Evolutionary conservation across 2,888 invertebrate species (phyloP), one percentile per base, ranked within the genome.

Genomic region (Brachyptera risi): DNA sequence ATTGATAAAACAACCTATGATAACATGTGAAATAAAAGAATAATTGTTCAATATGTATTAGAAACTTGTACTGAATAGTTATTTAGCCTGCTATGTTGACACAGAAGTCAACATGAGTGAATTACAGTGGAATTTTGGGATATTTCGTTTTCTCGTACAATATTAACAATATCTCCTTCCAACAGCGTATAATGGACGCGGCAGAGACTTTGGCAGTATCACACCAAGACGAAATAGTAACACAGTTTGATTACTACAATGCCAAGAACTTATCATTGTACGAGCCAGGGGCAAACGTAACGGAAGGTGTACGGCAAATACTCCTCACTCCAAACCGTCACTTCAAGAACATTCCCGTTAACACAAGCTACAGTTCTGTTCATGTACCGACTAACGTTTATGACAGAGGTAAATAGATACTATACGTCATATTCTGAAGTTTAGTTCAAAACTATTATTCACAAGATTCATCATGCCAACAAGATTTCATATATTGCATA

Each of bases 331-430:
- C 81, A 67, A 88, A 88, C 73, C 77, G 82, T 35, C 89, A 92
- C 71, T 94, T 92, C 75, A 88, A 88, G 66, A 84, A 89, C 71
- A 85, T 86, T 65, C 82, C 84, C 26, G 86, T 89, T 26, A 92
- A 92, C 73, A 83, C 83, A 40, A 88, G 84, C 72, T 81, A 86
- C 72, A 93, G 92, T 71, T 90, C 94, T 65, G 92, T 96, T 42
- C 96, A 96, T 74, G 92, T 97, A 51, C 96, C 97, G 31, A 95
- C 95, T 64, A 96, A 96, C 76, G 95, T 97, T 62, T 96, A 90
- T 75, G 92, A 94, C 71, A 83, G 90, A 83, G 88, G 88, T 88
- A 78, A 78, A 79, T 74, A n/a, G n/a, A 50, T n/a, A n/a, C n/a
- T n/a, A n/a, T n/a, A n/a, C n/a, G n/a, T n/a, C n/a, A n/a, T n/a